Base-by-base conservation (phyloP, 2,797 vertebrate genomes). In the Tangara arthus region DNA sequence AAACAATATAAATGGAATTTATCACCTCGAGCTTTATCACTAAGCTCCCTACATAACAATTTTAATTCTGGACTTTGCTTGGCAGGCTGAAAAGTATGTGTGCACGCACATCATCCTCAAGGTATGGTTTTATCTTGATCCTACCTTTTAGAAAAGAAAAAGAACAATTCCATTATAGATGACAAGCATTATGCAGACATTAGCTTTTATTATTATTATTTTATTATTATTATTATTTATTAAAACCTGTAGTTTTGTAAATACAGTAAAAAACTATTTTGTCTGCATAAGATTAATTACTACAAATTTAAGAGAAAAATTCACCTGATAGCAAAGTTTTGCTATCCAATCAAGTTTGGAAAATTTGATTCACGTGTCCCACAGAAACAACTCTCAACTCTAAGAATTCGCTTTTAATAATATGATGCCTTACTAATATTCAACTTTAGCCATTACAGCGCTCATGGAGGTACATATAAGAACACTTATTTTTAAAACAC, bases 81-180 rank as follows among this genome's bases (percentile, higher is more conserved):
- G 47, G 12, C 8, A 50, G 23, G 52, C 16, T 70, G 17, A 93
- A 87, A 79, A 82, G 49, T 6, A 6, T 1, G 2, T 11, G 2
- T 37, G 17, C 21, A 30, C 3, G 52, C 2, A 14, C 2, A n/a
- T 7, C 23, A 50, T n/a, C 59, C 49, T 44, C 10, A 64, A 47
- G 8, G 39, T 13, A 22, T 0, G 7, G 3, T 47, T 81, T 47
- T 47, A 66, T 8, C 30, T 19, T 46, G 13, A 83, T 4, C 24
- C 8, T 42, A 34, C 2, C 12, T 39, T 24, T 32, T 5, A 50
- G 12, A 6, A 42, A 44, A 13, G 52, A 50, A 61, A 71, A 55
- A 41, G 10, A 80, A 35, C 7, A 41, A 14, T 19, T 70, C 21
- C 35, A 4, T 6, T 0, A 0, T 6, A 12, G 18, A 39, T 44